A percentile compares a stretch with the other conserved stretches of the same genome.
phyloP scores from a whole-genome alignment of 2,888 invertebrate genomes.

The Chloromyia formosa region DNA sequence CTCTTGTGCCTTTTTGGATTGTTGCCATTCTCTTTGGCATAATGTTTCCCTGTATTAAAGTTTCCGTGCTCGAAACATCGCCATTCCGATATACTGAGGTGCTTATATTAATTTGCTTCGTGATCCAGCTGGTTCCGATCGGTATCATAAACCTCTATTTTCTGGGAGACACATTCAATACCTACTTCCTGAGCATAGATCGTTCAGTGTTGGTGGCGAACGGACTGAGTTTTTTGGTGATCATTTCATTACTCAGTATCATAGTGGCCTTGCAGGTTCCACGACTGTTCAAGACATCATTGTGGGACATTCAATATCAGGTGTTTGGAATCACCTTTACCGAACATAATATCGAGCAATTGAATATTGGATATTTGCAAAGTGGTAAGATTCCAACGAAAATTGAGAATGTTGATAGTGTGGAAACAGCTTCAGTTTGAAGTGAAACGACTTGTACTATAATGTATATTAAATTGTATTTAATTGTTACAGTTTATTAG shows the following conservation, averaged over 20 bases:
- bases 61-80: conserved; percentile 57
- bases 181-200: conserved; percentile 58
- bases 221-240: conserved; percentile 58
- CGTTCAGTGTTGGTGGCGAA: conserved; percentile 59
- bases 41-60: conserved; percentile 56
- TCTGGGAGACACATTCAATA: conserved; percentile 56
- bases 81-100: conserved; percentile 57
- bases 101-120: conserved; percentile 55
- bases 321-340: conserved; percentile 60
- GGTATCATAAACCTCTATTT: conserved; percentile 58
- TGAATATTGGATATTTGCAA: conserved; percentile 59
- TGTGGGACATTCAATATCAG: conserved; percentile 59
- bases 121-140: conserved; percentile 55
- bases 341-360: conserved; percentile 60
- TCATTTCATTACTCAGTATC: conserved; percentile 56
- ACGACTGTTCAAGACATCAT: conserved; percentile 56
- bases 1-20: conserved; percentile 57
- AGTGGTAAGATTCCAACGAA: conserved; percentile 61
- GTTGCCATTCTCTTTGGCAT: conserved; percentile 57
- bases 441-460: neutral
- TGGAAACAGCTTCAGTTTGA: conserved; percentile 4
- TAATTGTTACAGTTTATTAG: no score
- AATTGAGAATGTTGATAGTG: conserved; percentile 38
- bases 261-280: conserved; percentile 60
- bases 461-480: neutral